Evolutionary conservation across 2,113 vertebrate species (phyloP).

Genomic region (Pelecanoides urinatrix): DNA sequence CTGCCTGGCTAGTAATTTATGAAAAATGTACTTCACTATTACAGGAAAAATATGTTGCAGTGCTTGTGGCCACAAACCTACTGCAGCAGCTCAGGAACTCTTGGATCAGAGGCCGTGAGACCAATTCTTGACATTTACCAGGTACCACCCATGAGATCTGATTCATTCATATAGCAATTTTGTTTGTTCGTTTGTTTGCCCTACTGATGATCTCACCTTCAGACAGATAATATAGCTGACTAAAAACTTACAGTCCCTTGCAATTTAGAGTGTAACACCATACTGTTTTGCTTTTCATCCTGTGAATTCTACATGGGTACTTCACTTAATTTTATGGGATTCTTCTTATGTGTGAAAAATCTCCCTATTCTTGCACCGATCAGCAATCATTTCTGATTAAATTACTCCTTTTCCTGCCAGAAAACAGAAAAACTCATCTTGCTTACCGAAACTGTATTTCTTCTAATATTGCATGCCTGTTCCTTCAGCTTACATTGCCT

Average conservation of each 20-base stretch:
- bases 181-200: neutral
- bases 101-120: neutral
- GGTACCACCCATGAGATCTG: neutral
- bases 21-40: conserved; percentile 58
- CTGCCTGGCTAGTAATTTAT: conserved; percentile 68
- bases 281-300: neutral
- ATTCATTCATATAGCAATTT: neutral
- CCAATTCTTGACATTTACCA: conserved; percentile 51
- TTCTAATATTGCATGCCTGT: neutral
- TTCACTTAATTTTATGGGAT: neutral
- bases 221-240: neutral
- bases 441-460: neutral
- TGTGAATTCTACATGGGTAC: neutral
- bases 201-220: neutral
- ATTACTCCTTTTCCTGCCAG: neutral
- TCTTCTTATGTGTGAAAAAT: neutral
- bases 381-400: neutral
- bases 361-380: neutral
- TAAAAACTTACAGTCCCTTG: neutral
- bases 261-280: neutral
- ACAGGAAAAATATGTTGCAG: conserved; percentile 64
- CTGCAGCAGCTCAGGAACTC: conserved; percentile 47
- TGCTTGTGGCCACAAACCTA: conserved; percentile 53
- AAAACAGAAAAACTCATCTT: neutral
- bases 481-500: neutral